Evolutionary conservation across 2,888 invertebrate genomes (phyloP).

Genomic region (Pyrocoelia pectoralis): DNA sequence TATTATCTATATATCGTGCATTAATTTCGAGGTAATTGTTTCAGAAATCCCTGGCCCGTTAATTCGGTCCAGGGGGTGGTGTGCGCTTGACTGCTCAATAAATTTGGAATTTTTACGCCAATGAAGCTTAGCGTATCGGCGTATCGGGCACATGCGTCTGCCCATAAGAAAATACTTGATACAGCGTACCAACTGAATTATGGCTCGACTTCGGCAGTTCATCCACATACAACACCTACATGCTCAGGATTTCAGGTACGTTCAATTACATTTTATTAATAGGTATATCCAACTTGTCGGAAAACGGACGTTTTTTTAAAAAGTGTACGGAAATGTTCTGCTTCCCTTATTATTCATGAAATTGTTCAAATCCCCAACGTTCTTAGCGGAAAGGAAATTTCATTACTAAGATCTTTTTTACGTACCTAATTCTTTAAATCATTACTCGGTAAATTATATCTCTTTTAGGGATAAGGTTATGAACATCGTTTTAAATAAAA

Average conservation of each 20-base stretch:
- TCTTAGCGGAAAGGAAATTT: not conserved
- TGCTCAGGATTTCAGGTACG: conserved; percentile 64
- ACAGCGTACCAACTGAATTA: conserved; percentile 79
- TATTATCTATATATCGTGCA: not conserved
- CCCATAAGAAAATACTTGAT: conserved; percentile 86
- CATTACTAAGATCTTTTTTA: conserved; percentile 1
- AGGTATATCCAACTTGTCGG: no score
- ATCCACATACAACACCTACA: conserved; percentile 58
- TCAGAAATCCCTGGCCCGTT: conserved; percentile 39
- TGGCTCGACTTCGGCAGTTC: conserved; percentile 75
- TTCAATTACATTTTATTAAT: not conserved
- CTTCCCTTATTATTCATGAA: not conserved
- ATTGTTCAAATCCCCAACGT: not conserved
- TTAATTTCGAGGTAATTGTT: conserved; percentile 19
- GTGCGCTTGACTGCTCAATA: conserved; percentile 34
- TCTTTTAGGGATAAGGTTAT: not conserved
- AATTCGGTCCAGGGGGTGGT: conserved; percentile 34
- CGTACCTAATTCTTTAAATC: not conserved
- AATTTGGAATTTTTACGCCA: conserved; percentile 30
- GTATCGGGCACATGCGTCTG: conserved; percentile 87
- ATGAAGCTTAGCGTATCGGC: conserved; percentile 92
- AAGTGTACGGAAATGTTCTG: no score
- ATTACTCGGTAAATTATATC: not conserved
- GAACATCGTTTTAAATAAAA: not conserved
- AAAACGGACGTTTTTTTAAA: no score